Evolutionary conservation across 2,797 vertebrate genomes (phyloP).

Genomic region (Heteromormyrus szaboi): DNA sequence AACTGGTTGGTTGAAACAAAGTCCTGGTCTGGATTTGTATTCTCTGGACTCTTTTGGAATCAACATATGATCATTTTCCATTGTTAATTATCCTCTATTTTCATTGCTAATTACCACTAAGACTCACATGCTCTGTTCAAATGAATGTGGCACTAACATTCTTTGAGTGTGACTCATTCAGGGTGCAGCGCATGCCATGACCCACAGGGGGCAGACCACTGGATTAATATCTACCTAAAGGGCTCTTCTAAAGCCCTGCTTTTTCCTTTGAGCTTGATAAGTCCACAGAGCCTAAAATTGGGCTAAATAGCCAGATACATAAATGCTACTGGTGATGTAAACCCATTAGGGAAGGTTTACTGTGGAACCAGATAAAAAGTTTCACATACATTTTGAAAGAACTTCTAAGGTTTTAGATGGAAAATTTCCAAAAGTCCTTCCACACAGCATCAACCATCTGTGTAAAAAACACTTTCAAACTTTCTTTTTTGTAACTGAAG

Average conservation of each 20-base stretch:
- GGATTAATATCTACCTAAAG: background rate
- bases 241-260: background rate
- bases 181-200: background rate
- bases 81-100: background rate
- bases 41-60: background rate
- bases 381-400: background rate
- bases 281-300: background rate
- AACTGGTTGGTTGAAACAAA: no score
- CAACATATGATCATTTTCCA: background rate
- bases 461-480: background rate
- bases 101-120: background rate
- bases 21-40: no score
- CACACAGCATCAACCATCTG: background rate
- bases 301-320: background rate
- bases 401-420: background rate
- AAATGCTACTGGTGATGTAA: background rate
- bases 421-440: background rate
- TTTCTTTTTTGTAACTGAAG: background rate
- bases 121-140: background rate
- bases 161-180: background rate
- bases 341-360: background rate
- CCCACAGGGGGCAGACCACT: background rate
- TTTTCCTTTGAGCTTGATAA: background rate
- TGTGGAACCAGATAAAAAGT: background rate
- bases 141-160: background rate